Evolutionary conservation across 1,140 invertebrate genomes (phyloP).

Genomic region (Drosophila navojoa): DNA sequence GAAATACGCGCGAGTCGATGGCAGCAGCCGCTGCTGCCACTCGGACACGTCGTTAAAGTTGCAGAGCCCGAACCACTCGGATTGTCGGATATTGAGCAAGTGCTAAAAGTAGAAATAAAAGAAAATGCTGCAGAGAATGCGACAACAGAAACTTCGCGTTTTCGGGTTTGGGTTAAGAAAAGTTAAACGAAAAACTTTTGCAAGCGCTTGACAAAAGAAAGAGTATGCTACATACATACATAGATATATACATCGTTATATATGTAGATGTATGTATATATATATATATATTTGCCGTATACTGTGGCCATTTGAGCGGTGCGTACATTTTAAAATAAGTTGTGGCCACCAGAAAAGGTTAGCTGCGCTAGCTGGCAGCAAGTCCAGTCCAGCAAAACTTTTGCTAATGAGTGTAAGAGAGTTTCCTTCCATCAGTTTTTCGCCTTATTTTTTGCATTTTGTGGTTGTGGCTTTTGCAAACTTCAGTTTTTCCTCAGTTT

Average conservation of each 20-base stretch:
- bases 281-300: constrained; percentile 19
- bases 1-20: constrained; percentile 42
- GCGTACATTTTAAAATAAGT: constrained; percentile 31
- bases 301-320: constrained; percentile 15
- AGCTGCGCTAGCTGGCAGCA: constrained; percentile 51
- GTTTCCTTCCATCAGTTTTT: constrained; percentile 50
- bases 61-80: constrained; percentile 35
- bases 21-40: constrained; percentile 38
- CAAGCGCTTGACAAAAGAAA: constrained; percentile 47
- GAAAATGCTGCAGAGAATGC: constrained; percentile 30
- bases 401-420: constrained; percentile 78
- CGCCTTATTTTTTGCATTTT: constrained; percentile 5
- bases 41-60: constrained; percentile 63
- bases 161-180: constrained; percentile 23
- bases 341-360: constrained; percentile 44
- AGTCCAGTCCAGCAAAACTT: constrained; percentile 50
- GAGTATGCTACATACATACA: too few species aligned
- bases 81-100: constrained; percentile 67
- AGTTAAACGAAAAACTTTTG: constrained; percentile 75
- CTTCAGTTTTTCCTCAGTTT: constrained; percentile 34
- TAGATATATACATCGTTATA: neutral
- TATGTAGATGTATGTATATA: constrained; percentile 10
- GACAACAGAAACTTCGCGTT: constrained; percentile 8
- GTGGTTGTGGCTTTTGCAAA: constrained; percentile 42
- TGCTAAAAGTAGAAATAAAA: constrained; percentile 36